Evolutionary conservation across 1,140 invertebrate genomes (phyloP).

Genomic region (Euborellia annulipes): DNA sequence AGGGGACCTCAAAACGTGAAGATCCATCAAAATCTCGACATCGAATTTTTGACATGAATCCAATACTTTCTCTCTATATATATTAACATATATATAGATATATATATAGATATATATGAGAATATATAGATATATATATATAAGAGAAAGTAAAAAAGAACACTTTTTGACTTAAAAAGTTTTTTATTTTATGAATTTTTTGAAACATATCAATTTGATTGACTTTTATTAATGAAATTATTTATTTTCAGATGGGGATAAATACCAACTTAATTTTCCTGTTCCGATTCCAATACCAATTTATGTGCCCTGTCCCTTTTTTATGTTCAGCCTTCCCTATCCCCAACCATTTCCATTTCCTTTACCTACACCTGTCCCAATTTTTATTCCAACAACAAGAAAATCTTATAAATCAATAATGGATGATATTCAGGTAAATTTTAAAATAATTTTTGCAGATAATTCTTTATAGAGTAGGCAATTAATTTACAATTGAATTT

Average conservation of each 20-base stretch:
- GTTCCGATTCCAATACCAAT: constrained; percentile 80
- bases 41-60: no score
- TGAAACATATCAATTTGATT: no score
- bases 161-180: not conserved
- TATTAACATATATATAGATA: not conserved
- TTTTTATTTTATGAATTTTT: not conserved
- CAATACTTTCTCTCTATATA: no score
- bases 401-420: constrained; percentile 68
- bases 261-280: not conserved
- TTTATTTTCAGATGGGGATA: constrained; percentile 10
- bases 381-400: constrained; percentile 80
- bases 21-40: no score
- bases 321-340: constrained; percentile 70
- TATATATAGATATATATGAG: no score
- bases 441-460: not conserved
- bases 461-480: constrained; percentile 9
- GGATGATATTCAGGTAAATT: constrained; percentile 58
- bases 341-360: constrained; percentile 76
- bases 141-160: not conserved
- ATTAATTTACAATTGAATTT: constrained; percentile 15
- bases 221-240: no score
- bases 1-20: no score
- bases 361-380: constrained; percentile 72
- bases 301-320: constrained; percentile 72
- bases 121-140: no score